phyloP scores from a whole-genome alignment of 2,797 vertebrate species.

The Peromyscus nudipes region DNA sequence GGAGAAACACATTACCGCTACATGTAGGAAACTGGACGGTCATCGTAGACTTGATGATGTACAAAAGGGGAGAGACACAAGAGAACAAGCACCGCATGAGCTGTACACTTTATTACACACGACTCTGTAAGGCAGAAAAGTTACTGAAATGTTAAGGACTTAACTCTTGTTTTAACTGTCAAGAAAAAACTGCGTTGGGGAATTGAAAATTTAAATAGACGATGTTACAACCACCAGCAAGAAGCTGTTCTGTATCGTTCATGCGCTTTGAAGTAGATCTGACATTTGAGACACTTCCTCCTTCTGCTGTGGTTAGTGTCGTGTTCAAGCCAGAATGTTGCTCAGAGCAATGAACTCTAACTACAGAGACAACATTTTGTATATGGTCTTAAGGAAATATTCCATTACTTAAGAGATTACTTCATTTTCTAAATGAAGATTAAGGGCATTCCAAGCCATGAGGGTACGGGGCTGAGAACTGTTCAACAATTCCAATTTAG shows the following conservation, averaged over 20 bases:
- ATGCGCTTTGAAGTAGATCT: not conserved
- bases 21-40: not conserved
- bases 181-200: not conserved
- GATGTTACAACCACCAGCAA: not conserved
- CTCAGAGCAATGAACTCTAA: slow-evolving; percentile 35
- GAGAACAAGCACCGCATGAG: rapidly evolving
- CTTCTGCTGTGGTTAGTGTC: not conserved
- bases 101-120: not conserved
- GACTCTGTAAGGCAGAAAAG: not conserved
- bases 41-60: not conserved
- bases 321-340: not conserved
- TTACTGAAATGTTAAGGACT: not conserved
- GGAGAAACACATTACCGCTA: not conserved
- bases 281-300: slow-evolving; percentile 5
- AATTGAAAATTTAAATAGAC: not conserved
- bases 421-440: not conserved
- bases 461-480: not conserved
- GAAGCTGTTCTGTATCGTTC: no score
- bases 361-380: not conserved
- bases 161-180: not conserved
- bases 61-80: no score
- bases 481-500: not conserved
- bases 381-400: not conserved
- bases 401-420: not conserved
- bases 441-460: not conserved